Evolutionary conservation across 2,888 invertebrate species (phyloP).

Genomic region (Sminthurinus aureus): DNA sequence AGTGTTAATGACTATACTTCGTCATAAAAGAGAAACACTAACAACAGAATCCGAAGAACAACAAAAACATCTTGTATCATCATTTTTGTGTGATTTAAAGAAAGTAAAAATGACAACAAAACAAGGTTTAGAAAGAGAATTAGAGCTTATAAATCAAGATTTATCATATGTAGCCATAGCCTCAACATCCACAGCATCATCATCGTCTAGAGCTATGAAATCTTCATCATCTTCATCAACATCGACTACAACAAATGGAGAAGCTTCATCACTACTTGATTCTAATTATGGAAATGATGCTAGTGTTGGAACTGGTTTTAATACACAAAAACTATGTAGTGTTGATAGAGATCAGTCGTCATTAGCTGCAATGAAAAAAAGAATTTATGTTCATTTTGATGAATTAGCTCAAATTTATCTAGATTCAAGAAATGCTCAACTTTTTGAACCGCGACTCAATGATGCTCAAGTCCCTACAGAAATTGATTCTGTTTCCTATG

Average conservation of each 20-base stretch:
- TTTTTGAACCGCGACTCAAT: conserved; percentile 68
- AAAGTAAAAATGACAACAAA: conserved; percentile 75
- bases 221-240: not conserved
- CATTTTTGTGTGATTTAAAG: conserved; percentile 80
- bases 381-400: conserved; percentile 86
- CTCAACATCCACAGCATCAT: not conserved
- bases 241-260: not conserved
- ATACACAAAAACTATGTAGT: conserved; percentile 47
- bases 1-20: conserved; percentile 79
- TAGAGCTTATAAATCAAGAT: conserved; percentile 78
- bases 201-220: not conserved
- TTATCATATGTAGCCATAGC: conserved; percentile 62
- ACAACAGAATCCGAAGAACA: conserved; percentile 82
- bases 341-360: conserved; percentile 63
- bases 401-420: conserved; percentile 90
- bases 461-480: conserved; percentile 58
- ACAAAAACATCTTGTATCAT: conserved; percentile 81
- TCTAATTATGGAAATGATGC: conserved; percentile 1
- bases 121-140: conserved; percentile 73
- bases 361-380: conserved; percentile 73
- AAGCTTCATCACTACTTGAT: too few relatives aligned
- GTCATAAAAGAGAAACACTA: conserved; percentile 78
- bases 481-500: conserved; percentile 52
- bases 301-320: conserved; percentile 47
- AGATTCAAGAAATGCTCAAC: conserved; percentile 75